Conservation (phyloP, 2,113 vertebrate genomes). For the Microcebus griseorufus region DNA sequence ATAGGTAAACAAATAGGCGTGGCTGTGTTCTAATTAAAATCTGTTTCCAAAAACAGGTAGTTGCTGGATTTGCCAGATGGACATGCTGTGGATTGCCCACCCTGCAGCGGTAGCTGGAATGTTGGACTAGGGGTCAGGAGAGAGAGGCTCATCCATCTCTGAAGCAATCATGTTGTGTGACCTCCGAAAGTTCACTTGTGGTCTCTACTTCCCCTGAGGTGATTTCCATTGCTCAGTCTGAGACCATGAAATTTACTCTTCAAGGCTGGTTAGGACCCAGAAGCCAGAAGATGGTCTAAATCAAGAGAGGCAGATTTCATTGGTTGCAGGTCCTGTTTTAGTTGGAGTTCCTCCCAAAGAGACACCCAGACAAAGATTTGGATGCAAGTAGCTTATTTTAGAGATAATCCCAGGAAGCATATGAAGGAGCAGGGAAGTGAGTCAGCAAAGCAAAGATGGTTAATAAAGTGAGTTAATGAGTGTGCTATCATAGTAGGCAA, state of each 20-base stretch:
- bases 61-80: neutral
- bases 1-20: rapidly evolving
- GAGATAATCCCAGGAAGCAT: neutral
- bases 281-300: neutral
- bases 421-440: neutral
- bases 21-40: neutral
- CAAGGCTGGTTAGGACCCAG: neutral
- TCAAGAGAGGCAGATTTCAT: neutral
- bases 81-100: rapidly evolving
- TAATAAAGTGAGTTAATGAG: neutral
- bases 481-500: rapidly evolving
- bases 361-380: neutral
- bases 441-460: neutral
- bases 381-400: neutral
- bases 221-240: neutral
- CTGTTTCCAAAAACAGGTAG: neutral
- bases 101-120: rapidly evolving
- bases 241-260: neutral
- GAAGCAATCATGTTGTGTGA: neutral
- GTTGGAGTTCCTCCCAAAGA: neutral
- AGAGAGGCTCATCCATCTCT: neutral
- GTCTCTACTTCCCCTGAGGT: neutral
- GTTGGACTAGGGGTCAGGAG: neutral
- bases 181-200: neutral
- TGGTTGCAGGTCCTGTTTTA: neutral